Evolutionary conservation across 2,113 vertebrate species (phyloP).

Genomic region (Crotalus tigris): DNA sequence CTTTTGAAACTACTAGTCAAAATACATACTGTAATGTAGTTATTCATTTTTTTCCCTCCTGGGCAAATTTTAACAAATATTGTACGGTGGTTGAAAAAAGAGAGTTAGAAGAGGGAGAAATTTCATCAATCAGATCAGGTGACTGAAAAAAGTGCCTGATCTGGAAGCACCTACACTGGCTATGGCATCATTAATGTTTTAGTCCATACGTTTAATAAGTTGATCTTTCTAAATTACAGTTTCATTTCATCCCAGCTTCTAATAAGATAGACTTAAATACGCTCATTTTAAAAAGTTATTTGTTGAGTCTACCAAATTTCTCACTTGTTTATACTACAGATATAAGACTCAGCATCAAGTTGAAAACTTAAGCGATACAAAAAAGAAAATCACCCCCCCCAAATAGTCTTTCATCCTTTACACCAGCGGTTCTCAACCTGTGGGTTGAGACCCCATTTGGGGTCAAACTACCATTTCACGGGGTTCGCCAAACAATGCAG

Average conservation of each 20-base stretch:
- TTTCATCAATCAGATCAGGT: background rate
- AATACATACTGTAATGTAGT: background rate
- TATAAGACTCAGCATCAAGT: background rate
- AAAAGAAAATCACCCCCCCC: too few species aligned
- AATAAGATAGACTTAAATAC: background rate
- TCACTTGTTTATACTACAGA: background rate
- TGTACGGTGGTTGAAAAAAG: background rate
- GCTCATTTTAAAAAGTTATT: background rate
- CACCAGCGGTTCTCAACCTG: too few species aligned
- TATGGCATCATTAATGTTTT: background rate
- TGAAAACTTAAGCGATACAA: background rate
- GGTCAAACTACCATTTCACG: too few species aligned
- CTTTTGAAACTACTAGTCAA: background rate
- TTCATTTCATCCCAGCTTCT: background rate
- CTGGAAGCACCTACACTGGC: background rate
- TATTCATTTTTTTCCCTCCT: background rate
- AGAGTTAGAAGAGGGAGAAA: background rate
- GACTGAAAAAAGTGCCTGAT: background rate
- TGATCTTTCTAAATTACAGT: background rate
- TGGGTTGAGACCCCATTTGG: too few species aligned
- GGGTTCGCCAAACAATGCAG: too few species aligned
- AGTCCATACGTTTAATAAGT: background rate
- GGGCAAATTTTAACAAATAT: background rate
- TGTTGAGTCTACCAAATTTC: background rate
- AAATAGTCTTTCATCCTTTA: background rate